Conservation (phyloP, 2,888 invertebrate genomes). For the Patella depressa region DNA sequence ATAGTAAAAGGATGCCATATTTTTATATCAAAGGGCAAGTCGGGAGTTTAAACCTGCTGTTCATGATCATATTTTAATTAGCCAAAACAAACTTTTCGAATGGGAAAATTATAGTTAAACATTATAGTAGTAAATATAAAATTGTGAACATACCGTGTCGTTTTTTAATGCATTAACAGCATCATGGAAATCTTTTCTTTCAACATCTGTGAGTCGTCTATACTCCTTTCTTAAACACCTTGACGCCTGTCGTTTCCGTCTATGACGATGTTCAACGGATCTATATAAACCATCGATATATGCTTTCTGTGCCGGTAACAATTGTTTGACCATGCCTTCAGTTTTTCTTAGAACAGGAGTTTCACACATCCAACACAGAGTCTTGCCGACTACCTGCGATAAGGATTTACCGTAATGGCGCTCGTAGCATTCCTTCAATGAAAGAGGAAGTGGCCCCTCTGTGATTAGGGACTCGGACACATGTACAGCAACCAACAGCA, state of each 20-base stretch:
- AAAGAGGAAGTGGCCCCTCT: conserved; percentile 43
- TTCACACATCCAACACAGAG: conserved; percentile 34
- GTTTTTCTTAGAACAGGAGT: conserved; percentile 14
- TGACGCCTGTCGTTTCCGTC: conserved; percentile 26
- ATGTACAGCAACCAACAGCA: not conserved
- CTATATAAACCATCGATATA: not conserved
- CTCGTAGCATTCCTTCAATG: conserved; percentile 49
- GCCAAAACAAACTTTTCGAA: no score
- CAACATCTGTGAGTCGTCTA: conserved; percentile 50
- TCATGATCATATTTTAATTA: no score
- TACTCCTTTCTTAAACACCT: conserved; percentile 52
- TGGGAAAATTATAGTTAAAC: no score
- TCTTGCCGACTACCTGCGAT: conserved; percentile 27
- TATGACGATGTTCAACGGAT: conserved; percentile 16
- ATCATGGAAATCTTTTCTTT: conserved; percentile 43
- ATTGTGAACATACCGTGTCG: conserved; percentile 45
- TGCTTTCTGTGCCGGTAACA: conserved; percentile 8
- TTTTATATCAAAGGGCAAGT: no score
- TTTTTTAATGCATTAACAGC: conserved; percentile 51
- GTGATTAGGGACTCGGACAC: conserved; percentile 34
- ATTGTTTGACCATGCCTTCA: not conserved
- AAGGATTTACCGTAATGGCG: conserved; percentile 19
- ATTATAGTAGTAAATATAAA: no score
- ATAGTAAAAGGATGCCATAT: no score
- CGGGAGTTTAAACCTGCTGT: no score